Conservation (phyloP, 2,797 vertebrate genomes). For the Chelon labrosus region DNA sequence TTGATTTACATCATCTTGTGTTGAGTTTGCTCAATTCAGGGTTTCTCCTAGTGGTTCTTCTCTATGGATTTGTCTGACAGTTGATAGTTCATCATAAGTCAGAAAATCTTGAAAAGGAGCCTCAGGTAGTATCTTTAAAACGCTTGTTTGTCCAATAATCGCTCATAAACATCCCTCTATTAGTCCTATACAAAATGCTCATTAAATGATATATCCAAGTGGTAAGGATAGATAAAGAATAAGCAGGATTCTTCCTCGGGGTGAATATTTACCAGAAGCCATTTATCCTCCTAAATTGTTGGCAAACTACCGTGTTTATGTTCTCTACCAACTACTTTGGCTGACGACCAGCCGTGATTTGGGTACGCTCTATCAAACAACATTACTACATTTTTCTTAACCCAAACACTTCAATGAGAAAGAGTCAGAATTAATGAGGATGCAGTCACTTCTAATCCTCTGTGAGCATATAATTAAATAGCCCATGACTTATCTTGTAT, state of each 20-base stretch:
- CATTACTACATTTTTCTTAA: constrained; percentile 24
- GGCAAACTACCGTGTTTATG: constrained; percentile 29
- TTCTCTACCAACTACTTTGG: constrained; percentile 37
- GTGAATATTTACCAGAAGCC: constrained; percentile 27
- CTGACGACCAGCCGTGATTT: constrained; percentile 24
- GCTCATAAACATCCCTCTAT: neutral
- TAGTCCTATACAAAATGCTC: neutral
- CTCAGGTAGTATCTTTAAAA: neutral
- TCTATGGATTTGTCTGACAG: too few species aligned
- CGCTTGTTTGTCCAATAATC: neutral
- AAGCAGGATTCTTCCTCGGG: constrained; percentile 4
- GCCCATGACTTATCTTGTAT: neutral
- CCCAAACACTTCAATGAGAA: constrained; percentile 25
- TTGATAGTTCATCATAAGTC: too few species aligned
- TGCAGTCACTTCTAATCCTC: neutral
- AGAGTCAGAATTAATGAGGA: constrained; percentile 24
- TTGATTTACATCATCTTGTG: too few species aligned
- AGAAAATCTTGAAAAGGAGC: too few species aligned
- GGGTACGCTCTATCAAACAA: constrained; percentile 19
- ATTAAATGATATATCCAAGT: neutral
- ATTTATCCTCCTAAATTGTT: constrained; percentile 27
- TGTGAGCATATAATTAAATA: constrained; percentile 1
- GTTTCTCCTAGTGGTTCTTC: too few species aligned
- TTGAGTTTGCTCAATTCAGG: too few species aligned
- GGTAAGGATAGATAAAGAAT: neutral